phyloP scores from a whole-genome alignment of 2,113 vertebrate species.

The Bubo bubo region DNA sequence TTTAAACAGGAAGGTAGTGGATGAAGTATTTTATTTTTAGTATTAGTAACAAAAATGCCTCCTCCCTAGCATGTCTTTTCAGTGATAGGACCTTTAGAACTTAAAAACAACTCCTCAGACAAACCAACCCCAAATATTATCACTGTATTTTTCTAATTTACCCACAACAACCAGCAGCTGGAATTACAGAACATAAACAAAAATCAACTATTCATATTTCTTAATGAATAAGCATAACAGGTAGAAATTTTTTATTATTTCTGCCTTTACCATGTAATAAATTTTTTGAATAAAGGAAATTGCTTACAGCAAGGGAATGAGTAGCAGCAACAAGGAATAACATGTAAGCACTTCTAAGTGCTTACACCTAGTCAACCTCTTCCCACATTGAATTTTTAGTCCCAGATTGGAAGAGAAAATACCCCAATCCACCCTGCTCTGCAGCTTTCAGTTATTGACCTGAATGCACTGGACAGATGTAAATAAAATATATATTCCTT shows the following conservation, averaged over 20 bases:
- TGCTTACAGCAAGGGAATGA: neutral
- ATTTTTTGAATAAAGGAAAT: slow-evolving; percentile 21
- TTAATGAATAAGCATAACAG: slow-evolving; percentile 16
- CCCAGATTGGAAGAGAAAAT: neutral
- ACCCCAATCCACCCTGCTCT: neutral
- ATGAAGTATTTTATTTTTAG: neutral
- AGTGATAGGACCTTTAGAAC: neutral
- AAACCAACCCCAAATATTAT: neutral
- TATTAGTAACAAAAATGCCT: neutral
- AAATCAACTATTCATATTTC: neutral
- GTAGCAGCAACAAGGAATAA: neutral
- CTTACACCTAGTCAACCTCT: neutral
- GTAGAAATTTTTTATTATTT: neutral
- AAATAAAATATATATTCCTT: neutral
- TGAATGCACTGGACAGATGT: neutral
- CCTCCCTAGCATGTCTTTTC: neutral
- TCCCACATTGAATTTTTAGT: neutral
- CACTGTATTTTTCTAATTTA: neutral
- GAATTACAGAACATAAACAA: neutral
- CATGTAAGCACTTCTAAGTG: neutral
- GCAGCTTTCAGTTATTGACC: neutral
- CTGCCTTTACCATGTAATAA: slow-evolving; percentile 5
- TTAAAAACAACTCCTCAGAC: neutral
- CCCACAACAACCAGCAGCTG: neutral
- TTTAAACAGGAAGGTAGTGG: neutral